phyloP scores from a whole-genome alignment of 2,888 invertebrate species.

The Ischnus inquisitorius region DNA sequence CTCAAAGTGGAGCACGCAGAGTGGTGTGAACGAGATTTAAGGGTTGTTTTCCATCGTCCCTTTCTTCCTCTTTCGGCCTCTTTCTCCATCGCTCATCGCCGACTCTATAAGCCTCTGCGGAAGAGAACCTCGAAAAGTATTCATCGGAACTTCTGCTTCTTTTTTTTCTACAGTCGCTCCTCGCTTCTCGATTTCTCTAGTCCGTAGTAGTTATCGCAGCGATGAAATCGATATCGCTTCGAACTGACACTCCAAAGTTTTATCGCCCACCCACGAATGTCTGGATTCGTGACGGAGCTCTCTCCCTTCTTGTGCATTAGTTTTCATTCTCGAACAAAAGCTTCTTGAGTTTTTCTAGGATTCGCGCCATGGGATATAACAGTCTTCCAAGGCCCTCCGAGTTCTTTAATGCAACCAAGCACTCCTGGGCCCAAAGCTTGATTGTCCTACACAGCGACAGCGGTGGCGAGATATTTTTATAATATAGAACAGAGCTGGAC shows the following conservation, averaged over 20 bases:
- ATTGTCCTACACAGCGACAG: too few relatives aligned
- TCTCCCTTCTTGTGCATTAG: not conserved
- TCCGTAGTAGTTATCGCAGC: not conserved
- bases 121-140: not conserved
- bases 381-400: too few relatives aligned
- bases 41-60: conserved; percentile 6
- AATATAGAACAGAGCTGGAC: too few relatives aligned
- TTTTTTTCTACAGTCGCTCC: not conserved
- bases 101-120: not conserved
- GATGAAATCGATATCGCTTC: not conserved
- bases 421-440: too few relatives aligned
- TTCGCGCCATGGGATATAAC: too few relatives aligned
- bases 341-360: not conserved
- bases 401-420: too few relatives aligned
- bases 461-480: too few relatives aligned
- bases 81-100: not conserved
- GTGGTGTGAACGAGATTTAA: conserved; percentile 18
- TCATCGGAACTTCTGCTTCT: not conserved
- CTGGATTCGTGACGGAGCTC: not conserved
- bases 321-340: not conserved
- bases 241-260: conserved; percentile 2
- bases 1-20: conserved; percentile 10
- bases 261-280: not conserved
- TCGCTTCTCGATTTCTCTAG: not conserved
- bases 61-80: not conserved